phyloP scores from a whole-genome alignment of 37 sponge, comb jelly and placozoan species.

The Cliona cf. orientalis region DNA sequence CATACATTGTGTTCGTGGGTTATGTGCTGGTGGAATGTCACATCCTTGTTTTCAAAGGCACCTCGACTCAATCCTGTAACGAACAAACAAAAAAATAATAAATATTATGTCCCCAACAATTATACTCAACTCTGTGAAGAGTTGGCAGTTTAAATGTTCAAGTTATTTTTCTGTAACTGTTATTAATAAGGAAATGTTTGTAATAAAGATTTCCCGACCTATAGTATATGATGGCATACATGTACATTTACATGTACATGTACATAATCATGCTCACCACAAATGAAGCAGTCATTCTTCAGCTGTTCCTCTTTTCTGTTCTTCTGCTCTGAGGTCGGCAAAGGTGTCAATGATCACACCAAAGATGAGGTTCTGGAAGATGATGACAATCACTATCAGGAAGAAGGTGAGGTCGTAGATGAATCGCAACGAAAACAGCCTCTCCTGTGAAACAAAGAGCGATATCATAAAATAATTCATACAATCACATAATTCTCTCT shows the following conservation, averaged over 20 bases:
- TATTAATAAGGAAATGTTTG: no score
- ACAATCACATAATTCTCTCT: no score
- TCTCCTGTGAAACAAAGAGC: constrained; percentile 52
- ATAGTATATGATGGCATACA: no score
- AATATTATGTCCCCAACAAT: not conserved
- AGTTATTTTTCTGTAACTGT: no score
- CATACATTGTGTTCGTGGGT: constrained; percentile 93
- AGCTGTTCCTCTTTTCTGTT: constrained; percentile 83
- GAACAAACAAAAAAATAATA: not conserved
- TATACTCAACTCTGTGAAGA: no score
- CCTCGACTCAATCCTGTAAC: constrained; percentile 79
- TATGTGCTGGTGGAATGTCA: constrained; percentile 96
- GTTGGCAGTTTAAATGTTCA: no score
- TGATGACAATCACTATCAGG: constrained; percentile 95
- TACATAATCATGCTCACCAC: constrained; percentile 79
- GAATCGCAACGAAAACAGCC: constrained; percentile 70
- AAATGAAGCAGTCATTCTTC: constrained; percentile 97
- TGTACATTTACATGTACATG: no score
- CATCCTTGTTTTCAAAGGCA: constrained; percentile 95
- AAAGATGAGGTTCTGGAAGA: constrained; percentile 97
- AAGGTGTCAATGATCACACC: constrained; percentile 99
- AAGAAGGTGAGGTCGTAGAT: constrained; percentile 91
- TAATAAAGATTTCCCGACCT: no score
- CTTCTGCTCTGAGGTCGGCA: constrained; percentile 94
- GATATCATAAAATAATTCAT: no score